Evolutionary conservation across 1,140 invertebrate species (phyloP).

Genomic region (Heliconius congener): DNA sequence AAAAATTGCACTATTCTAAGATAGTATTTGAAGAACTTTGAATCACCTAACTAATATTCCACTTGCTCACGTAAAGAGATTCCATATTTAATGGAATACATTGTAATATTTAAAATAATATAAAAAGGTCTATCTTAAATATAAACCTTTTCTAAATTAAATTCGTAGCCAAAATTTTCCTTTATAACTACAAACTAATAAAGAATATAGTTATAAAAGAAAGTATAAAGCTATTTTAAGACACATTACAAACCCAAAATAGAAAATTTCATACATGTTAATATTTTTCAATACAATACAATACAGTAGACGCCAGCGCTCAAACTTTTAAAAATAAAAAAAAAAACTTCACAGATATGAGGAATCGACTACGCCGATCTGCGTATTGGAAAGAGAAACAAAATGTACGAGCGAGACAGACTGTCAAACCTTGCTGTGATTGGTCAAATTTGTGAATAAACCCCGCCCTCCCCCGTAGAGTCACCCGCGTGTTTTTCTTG

Average conservation of each 20-base stretch:
- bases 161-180: neutral
- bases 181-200: neutral
- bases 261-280: slow-evolving; percentile 35
- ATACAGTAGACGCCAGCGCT: slow-evolving; percentile 49
- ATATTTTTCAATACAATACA: slow-evolving; percentile 25
- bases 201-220: neutral
- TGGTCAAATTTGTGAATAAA: slow-evolving; percentile 36
- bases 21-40: no score
- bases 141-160: neutral
- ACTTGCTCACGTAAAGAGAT: no score
- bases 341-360: slow-evolving; percentile 61
- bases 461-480: slow-evolving; percentile 50
- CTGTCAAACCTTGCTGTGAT: slow-evolving; percentile 28
- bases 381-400: slow-evolving; percentile 51
- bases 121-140: no score
- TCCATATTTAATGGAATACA: no score
- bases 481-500: slow-evolving; percentile 65
- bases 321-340: slow-evolving; percentile 57
- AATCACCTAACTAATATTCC: no score
- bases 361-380: slow-evolving; percentile 64
- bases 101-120: no score
- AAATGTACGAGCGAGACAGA: slow-evolving; percentile 38
- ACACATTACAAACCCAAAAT: slow-evolving; percentile 1
- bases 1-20: no score
- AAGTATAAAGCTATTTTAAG: neutral